phyloP scores from a whole-genome alignment of 2,888 invertebrate genomes.

The Cataglyphis livida region DNA sequence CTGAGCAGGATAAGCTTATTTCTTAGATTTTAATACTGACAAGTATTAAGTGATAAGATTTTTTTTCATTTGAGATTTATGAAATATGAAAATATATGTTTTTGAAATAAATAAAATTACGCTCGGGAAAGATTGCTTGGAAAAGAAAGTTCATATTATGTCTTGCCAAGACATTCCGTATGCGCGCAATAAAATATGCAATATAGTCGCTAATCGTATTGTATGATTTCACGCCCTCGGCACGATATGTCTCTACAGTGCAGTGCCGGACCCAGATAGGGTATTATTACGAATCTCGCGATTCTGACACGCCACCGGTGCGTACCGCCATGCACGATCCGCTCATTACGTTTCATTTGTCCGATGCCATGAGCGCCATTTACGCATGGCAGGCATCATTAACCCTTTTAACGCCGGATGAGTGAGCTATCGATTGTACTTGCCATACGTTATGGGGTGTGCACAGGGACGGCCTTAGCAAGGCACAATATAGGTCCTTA shows the following conservation, averaged over 20 bases:
- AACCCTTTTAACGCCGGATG: constrained; percentile 74
- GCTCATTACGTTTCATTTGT: constrained; percentile 76
- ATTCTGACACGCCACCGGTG: constrained; percentile 66
- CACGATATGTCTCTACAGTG: constrained; percentile 38
- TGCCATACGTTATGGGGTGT: constrained; percentile 48
- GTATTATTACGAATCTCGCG: constrained; percentile 62
- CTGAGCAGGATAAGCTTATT: neutral
- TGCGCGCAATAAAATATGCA: neutral
- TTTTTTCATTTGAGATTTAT: neutral
- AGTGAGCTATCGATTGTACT: constrained; percentile 70
- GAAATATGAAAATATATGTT: neutral
- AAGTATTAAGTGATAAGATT: neutral
- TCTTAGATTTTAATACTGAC: neutral
- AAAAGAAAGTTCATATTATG: constrained; percentile 1
- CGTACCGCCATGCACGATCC: constrained; percentile 63
- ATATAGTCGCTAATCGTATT: constrained; percentile 68
- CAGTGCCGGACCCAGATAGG: constrained; percentile 24
- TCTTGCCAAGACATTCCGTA: neutral
- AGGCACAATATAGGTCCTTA: neutral
- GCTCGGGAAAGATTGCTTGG: neutral
- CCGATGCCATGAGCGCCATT: constrained; percentile 72
- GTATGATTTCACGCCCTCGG: constrained; percentile 69
- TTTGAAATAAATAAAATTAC: constrained; percentile 14
- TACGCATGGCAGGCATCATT: constrained; percentile 74
- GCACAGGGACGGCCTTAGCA: constrained; percentile 19